These are phyloP conservation scores for Crocuta crocuta DNA, from an alignment of 2,113 vertebrate genomes.

Conservation along the genomic window DNA sequence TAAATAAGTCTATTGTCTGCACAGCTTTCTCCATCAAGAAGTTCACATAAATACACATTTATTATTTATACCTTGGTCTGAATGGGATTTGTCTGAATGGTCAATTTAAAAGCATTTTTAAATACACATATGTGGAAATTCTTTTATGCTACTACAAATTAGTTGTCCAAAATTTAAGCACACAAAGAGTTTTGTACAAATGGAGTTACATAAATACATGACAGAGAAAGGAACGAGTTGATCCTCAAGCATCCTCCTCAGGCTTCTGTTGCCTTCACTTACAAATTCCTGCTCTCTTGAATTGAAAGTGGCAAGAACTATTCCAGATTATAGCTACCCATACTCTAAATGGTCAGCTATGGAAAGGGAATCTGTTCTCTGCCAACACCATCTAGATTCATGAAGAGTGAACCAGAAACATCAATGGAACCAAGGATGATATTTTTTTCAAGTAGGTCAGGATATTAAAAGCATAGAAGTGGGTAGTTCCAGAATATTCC, in stretches of 20 bases:
- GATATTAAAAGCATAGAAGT: background rate
- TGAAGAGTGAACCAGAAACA: background rate
- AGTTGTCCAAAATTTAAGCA: background rate
- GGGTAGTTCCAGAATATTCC: background rate
- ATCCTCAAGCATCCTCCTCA: background rate
- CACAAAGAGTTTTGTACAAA: background rate
- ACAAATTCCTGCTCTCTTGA: background rate
- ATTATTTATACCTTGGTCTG: constrained; percentile 69
- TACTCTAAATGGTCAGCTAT: background rate
- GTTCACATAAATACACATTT: constrained; percentile 74
- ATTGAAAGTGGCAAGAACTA: background rate
- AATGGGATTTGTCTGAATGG: constrained; percentile 59
- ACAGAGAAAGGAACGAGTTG: background rate
- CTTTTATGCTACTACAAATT: constrained; percentile 31
- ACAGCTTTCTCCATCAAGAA: constrained; percentile 64
- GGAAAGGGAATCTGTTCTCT: background rate
- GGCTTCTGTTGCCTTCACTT: background rate
- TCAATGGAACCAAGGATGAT: background rate
- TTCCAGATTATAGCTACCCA: background rate
- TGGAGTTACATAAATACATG: background rate
- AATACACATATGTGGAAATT: constrained; percentile 23
- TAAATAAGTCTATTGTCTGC: constrained; percentile 73
- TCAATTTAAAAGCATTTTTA: constrained; percentile 55
- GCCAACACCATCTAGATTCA: background rate
- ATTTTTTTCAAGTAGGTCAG: background rate